These are phyloP conservation scores for Lasioglossum morio DNA, from an alignment of 2,888 invertebrate genomes.

Conservation along the genomic window DNA sequence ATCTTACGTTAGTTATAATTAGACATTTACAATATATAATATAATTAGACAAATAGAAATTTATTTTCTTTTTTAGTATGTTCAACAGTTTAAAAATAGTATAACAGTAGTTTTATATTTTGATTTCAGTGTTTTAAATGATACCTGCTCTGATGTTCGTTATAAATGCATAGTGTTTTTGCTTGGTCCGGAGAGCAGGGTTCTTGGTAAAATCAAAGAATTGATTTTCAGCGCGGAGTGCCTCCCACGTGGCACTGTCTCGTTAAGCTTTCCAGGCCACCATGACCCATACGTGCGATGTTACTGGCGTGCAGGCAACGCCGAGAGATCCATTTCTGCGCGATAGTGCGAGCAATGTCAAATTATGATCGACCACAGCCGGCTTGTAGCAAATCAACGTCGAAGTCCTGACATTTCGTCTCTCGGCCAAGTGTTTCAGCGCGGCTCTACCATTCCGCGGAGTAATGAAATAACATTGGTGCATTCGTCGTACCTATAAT, in stretches of 20 bases:
- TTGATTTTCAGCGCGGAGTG: conserved; percentile 39
- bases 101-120: no score
- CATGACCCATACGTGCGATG: conserved; percentile 26
- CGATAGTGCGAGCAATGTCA: conserved; percentile 15
- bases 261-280: conserved; percentile 30
- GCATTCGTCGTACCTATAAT: neutral
- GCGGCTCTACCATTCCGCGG: neutral
- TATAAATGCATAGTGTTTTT: neutral
- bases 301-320: neutral
- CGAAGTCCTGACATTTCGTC: conserved; percentile 9
- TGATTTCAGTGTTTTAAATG: no score
- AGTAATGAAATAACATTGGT: neutral
- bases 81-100: no score
- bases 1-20: no score
- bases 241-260: conserved; percentile 41
- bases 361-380: conserved; percentile 29
- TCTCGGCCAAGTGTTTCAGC: neutral
- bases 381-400: neutral
- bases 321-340: neutral
- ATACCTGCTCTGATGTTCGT: neutral
- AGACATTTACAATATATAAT: no score
- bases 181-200: no score
- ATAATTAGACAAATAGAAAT: no score
- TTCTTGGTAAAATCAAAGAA: conserved; percentile 14
- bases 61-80: no score